A percentile compares a stretch with the other conserved stretches of the same genome.
phyloP scores from a whole-genome alignment of 2,888 invertebrate species.

The Cephus sareptanus region DNA sequence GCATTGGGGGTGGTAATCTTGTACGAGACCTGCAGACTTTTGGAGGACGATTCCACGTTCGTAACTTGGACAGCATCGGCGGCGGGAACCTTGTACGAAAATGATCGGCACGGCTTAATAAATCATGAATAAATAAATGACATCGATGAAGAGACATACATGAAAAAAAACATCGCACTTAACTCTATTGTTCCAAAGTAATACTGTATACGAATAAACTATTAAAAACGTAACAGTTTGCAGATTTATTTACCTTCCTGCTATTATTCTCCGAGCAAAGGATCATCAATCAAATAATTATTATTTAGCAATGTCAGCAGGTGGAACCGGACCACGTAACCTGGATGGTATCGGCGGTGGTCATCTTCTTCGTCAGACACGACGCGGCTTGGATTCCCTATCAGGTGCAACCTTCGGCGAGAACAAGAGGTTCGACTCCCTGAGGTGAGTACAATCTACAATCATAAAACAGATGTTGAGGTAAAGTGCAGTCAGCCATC shows the following conservation, averaged over 20 bases:
- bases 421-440: constrained; percentile 61
- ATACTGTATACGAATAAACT: neutral
- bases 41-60: constrained; percentile 44
- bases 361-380: constrained; percentile 45
- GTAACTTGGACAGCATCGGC: constrained; percentile 56
- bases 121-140: neutral
- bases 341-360: constrained; percentile 46
- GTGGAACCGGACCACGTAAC: constrained; percentile 38
- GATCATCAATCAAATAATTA: neutral
- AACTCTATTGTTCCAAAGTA: neutral
- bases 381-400: constrained; percentile 65
- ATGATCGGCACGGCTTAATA: neutral
- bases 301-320: neutral
- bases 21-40: constrained; percentile 63
- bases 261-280: neutral
- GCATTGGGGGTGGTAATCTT: constrained; percentile 62
- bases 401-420: constrained; percentile 64
- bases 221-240: neutral
- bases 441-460: constrained; percentile 47
- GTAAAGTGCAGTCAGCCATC: neutral
- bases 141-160: neutral
- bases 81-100: constrained; percentile 56
- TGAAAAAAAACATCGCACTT: neutral
- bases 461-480: neutral
- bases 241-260: neutral